A percentile compares a stretch with the other conserved stretches of the same genome.
Conservation (phyloP, 2,797 vertebrate genomes). For the Sebastes goodei region DNA sequence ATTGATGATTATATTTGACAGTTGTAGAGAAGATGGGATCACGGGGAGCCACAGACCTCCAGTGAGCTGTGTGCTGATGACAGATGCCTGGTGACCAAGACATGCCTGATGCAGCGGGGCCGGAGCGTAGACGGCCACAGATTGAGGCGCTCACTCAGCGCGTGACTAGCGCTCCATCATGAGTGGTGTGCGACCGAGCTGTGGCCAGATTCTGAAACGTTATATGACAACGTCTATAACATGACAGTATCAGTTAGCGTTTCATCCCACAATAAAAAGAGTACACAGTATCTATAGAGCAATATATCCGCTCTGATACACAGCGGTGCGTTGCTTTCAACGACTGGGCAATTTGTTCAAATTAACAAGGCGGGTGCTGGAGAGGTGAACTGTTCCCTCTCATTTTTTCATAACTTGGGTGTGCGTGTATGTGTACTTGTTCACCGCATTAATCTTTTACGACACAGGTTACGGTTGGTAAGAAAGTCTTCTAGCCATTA, state of each 20-base stretch:
- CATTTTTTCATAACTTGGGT: conserved; percentile 3
- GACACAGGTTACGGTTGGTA: background rate
- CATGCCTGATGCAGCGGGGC: conserved; percentile 30
- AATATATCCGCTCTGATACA: background rate
- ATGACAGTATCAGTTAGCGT: conserved; percentile 13
- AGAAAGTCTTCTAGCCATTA: conserved; percentile 5
- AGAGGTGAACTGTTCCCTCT: conserved; percentile 1
- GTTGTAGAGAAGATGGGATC: conserved; percentile 59
- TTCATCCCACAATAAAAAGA: background rate
- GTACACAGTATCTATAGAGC: background rate
- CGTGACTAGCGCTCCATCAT: conserved; percentile 25
- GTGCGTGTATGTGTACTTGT: background rate
- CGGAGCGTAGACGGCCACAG: conserved; percentile 32
- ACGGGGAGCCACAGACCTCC: conserved; percentile 64
- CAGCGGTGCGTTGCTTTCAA: background rate
- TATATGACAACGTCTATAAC: background rate
- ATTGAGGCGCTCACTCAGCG: conserved; percentile 42
- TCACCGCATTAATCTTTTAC: background rate
- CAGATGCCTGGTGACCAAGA: conserved; percentile 67
- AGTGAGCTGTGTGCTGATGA: conserved; percentile 62
- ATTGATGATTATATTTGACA: conserved; percentile 70
- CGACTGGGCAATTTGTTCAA: conserved; percentile 3
- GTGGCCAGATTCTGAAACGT: conserved; percentile 15
- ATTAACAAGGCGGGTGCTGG: conserved; percentile 9
- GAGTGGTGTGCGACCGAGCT: conserved; percentile 15